Evolutionary conservation across 2,113 vertebrate species (phyloP).

Genomic region (Orthonyx spaldingii): DNA sequence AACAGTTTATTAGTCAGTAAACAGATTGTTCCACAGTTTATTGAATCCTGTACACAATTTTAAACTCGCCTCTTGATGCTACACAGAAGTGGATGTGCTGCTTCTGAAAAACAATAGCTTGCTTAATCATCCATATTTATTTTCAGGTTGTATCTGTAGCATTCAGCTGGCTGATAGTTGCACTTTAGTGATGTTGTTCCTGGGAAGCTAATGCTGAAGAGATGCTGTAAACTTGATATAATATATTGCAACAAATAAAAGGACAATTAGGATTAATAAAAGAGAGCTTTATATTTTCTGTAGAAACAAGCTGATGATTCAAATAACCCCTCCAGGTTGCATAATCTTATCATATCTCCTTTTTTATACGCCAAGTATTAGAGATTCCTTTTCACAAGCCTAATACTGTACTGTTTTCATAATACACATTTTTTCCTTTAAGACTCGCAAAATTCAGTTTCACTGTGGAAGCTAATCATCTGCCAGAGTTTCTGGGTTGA

Average conservation of each 20-base stretch:
- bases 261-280: background rate
- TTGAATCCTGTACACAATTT: background rate
- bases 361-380: background rate
- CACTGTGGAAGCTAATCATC: constrained; percentile 8
- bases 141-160: background rate
- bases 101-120: background rate
- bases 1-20: background rate
- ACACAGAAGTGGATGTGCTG: background rate
- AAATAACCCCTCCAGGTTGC: background rate
- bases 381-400: background rate
- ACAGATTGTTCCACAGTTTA: background rate
- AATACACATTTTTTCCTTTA: background rate
- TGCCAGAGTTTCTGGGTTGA: constrained; percentile 36
- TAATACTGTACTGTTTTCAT: background rate
- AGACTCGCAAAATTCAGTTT: background rate
- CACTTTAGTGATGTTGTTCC: background rate
- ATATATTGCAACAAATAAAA: constrained; percentile 13
- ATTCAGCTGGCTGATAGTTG: background rate
- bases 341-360: background rate
- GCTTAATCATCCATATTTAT: background rate
- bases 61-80: background rate
- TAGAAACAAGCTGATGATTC: background rate
- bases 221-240: background rate
- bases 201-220: constrained; percentile 7
- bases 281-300: background rate